Percentiles rank a stretch among this genome's conserved stretches.
Conservation (phyloP, 2,113 vertebrate species). For the Turnix velox region DNA sequence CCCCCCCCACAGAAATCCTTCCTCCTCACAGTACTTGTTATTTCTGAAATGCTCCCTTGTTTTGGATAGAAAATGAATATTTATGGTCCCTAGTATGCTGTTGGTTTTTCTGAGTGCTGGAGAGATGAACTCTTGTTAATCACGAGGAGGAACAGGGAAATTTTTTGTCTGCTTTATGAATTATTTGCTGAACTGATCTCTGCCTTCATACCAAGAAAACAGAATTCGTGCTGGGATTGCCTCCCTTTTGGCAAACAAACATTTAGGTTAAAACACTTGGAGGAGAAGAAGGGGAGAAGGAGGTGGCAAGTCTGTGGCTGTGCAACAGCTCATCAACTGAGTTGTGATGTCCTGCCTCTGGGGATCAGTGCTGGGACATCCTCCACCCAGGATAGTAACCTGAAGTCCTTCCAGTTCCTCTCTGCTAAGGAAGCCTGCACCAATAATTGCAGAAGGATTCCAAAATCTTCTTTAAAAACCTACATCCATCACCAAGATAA, state of each 20-base stretch:
- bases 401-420: constrained; percentile 18
- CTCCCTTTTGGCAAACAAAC: background rate
- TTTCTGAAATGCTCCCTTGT: background rate
- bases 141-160: background rate
- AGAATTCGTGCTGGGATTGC: background rate
- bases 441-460: background rate
- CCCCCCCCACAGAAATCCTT: background rate
- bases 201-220: background rate
- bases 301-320: background rate
- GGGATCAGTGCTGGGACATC: background rate
- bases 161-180: background rate
- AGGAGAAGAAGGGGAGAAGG: background rate
- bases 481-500: background rate
- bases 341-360: background rate
- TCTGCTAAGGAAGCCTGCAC: background rate
- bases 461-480: background rate
- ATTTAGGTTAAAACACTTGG: background rate
- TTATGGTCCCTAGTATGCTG: background rate
- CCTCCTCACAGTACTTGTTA: background rate
- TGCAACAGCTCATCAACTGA: background rate
- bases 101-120: background rate
- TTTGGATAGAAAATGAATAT: background rate
- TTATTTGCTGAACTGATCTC: background rate
- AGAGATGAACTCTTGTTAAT: background rate
- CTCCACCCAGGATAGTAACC: background rate